A percentile compares a stretch with the other conserved stretches of the same genome.
phyloP scores from a whole-genome alignment of 1,140 invertebrate genomes.

The Ceratina calcarata region DNA sequence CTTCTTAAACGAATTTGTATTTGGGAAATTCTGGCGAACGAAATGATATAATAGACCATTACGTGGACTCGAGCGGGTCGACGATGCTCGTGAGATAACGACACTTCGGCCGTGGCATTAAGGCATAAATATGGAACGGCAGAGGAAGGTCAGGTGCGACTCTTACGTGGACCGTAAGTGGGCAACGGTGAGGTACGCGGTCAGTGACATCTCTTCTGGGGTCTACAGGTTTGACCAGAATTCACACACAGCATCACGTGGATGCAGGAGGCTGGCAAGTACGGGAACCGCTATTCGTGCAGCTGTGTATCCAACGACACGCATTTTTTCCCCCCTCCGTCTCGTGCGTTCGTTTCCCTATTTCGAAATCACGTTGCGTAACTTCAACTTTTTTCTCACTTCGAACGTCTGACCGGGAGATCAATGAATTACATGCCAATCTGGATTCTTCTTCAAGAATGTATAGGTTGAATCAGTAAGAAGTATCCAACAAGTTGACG shows the following conservation, averaged over 20 bases:
- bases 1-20: background rate
- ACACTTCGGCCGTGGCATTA: slow-evolving; percentile 58
- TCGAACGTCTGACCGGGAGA: background rate
- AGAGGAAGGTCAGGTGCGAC: slow-evolving; percentile 59
- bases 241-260: slow-evolving; percentile 65
- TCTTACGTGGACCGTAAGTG: slow-evolving; percentile 59
- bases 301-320: slow-evolving; percentile 35
- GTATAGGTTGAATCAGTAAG: too few relatives aligned
- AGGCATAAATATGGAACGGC: slow-evolving; percentile 67
- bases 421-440: slow-evolving; percentile 15
- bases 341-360: background rate
- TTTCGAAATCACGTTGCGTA: slow-evolving; percentile 28
- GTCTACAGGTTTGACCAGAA: slow-evolving; percentile 77
- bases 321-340: slow-evolving; percentile 16
- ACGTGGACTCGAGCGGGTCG: background rate
- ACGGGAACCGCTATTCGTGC: slow-evolving; percentile 60
- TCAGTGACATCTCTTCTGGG: slow-evolving; percentile 72
- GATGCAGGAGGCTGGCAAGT: slow-evolving; percentile 44
- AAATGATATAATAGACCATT: background rate
- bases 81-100: slow-evolving; percentile 57
- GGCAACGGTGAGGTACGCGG: slow-evolving; percentile 63
- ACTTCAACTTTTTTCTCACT: background rate
- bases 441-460: background rate
- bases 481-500: too few relatives aligned
- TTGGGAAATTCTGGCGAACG: background rate